A percentile compares a stretch with the other conserved stretches of the same genome.
Conservation (phyloP, 2,113 vertebrate species). For the Meriones unguiculatus region DNA sequence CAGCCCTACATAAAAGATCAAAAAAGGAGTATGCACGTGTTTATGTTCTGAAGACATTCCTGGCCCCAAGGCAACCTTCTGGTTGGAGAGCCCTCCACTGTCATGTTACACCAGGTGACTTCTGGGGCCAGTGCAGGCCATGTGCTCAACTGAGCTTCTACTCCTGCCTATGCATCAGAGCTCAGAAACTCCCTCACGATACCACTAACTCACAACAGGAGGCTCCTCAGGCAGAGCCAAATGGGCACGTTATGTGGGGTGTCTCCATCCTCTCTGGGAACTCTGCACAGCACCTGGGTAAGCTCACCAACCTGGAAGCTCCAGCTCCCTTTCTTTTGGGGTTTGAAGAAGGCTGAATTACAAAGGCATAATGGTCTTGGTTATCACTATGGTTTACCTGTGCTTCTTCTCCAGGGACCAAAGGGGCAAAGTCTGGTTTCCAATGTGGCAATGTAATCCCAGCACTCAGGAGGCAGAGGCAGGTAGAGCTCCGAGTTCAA, state of each 20-base stretch:
- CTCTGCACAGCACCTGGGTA: not conserved
- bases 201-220: not conserved
- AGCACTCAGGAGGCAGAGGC: too few relatives aligned
- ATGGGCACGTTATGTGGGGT: accelerated
- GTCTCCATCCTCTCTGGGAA: not conserved
- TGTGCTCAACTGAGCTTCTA: not conserved
- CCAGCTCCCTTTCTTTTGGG: not conserved
- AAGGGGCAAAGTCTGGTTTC: not conserved
- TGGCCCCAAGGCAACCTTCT: not conserved
- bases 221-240: not conserved
- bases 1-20: not conserved
- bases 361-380: not conserved
- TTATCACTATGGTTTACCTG: not conserved
- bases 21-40: not conserved
- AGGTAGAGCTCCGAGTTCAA: too few relatives aligned
- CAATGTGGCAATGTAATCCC: not conserved
- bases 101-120: not conserved
- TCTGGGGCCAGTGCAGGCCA: not conserved
- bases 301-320: not conserved
- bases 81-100: not conserved
- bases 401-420: not conserved
- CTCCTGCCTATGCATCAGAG: not conserved
- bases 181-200: not conserved
- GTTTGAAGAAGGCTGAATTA: not conserved
- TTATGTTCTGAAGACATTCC: not conserved